Percentiles rank a stretch among this genome's conserved stretches.
These are phyloP conservation scores for Microplitis mediator DNA, from an alignment of 1,140 invertebrate genomes.

Conservation along the genomic window DNA sequence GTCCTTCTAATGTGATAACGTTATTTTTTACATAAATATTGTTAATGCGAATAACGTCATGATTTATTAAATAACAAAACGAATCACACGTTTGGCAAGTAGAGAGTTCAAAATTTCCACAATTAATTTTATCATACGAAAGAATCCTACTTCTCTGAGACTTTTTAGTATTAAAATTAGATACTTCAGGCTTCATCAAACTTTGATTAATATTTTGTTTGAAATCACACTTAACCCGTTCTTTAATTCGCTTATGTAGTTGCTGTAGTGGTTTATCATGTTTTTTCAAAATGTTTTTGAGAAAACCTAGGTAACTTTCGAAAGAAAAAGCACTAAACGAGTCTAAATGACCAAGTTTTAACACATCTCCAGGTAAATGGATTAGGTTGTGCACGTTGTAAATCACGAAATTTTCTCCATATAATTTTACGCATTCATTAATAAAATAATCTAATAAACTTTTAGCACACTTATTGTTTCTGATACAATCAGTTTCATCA, in stretches of 20 bases:
- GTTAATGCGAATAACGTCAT: neutral
- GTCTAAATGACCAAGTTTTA: slow-evolving; percentile 19
- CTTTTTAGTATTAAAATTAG: neutral
- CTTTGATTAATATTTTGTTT: slow-evolving; percentile 33
- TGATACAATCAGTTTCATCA: slow-evolving; percentile 7
- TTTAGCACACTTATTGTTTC: slow-evolving; percentile 15
- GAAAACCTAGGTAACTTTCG: slow-evolving; percentile 23
- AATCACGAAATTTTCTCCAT: slow-evolving; percentile 20
- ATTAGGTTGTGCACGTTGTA: slow-evolving; percentile 30
- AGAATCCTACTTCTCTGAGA: neutral
- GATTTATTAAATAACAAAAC: neutral
- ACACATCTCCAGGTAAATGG: slow-evolving; percentile 24
- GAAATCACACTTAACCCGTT: slow-evolving; percentile 39
- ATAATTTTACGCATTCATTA: neutral
- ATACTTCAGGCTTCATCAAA: neutral
- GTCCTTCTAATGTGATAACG: neutral
- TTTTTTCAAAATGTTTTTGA: slow-evolving; percentile 26
- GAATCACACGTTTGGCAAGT: neutral
- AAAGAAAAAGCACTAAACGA: slow-evolving; percentile 28
- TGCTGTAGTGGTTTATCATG: slow-evolving; percentile 27
- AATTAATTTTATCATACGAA: neutral
- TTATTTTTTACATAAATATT: neutral
- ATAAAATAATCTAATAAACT: slow-evolving; percentile 21
- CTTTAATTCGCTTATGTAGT: slow-evolving; percentile 7
- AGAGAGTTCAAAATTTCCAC: neutral